A percentile compares a stretch with the other conserved stretches of the same genome.
Conservation (phyloP, 35 echinoderm and acorn worm species). For the Lytechinus pictus region DNA sequence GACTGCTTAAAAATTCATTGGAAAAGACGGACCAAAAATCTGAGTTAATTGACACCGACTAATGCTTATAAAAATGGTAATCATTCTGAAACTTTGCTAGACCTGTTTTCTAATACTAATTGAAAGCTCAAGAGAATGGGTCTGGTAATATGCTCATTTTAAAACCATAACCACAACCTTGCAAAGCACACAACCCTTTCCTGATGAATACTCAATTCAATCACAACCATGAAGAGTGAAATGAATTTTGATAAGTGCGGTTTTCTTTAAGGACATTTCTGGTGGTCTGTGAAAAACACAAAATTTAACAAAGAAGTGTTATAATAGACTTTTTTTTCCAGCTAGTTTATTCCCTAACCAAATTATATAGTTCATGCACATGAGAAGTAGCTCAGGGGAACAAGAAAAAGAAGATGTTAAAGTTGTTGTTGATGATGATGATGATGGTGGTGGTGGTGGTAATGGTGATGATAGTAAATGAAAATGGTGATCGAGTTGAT, state of each 20-base stretch:
- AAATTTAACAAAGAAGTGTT: not conserved
- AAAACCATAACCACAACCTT: not conserved
- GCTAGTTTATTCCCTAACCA: not conserved
- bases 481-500: not conserved
- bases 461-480: not conserved
- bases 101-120: too few species aligned
- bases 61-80: too few species aligned
- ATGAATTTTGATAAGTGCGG: not conserved
- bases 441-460: not conserved
- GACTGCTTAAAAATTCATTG: too few species aligned
- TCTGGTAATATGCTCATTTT: not conserved
- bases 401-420: not conserved
- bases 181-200: not conserved
- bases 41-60: too few species aligned
- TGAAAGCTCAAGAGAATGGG: too few species aligned
- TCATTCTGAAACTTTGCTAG: too few species aligned
- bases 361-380: not conserved
- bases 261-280: not conserved
- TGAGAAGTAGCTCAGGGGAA: not conserved
- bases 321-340: not conserved
- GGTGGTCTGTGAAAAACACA: not conserved
- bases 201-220: not conserved
- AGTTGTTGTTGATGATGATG: not conserved
- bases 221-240: not conserved
- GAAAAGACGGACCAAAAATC: too few species aligned